Percentiles rank a stretch among this genome's conserved stretches.
phyloP scores from a whole-genome alignment of 1,140 invertebrate genomes.

The Pentalonia nigronervosa region DNA sequence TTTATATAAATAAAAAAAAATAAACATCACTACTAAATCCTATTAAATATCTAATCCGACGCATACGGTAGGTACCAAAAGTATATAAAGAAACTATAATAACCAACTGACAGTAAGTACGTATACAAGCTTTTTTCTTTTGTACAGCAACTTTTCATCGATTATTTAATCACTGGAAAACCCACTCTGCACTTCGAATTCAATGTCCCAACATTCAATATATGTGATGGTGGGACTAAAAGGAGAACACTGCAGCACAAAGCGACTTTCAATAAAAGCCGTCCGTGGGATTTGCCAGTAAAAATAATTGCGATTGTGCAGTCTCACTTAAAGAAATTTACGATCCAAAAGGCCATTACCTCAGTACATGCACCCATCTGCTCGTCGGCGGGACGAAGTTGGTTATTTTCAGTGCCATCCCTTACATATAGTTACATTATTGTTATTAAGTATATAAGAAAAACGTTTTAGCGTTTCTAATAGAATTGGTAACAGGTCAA shows the following conservation, averaged over 20 bases:
- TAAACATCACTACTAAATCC: background rate
- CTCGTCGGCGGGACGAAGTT: background rate
- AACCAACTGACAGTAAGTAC: background rate
- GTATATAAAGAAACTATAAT: constrained; percentile 7
- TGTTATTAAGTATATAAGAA: background rate
- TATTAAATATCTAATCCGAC: background rate
- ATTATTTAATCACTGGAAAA: background rate
- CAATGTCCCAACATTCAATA: background rate
- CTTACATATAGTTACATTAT: background rate
- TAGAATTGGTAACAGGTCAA: background rate
- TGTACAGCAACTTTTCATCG: background rate
- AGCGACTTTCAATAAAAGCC: background rate
- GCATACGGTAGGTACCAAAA: background rate
- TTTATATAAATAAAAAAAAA: no score
- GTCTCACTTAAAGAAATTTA: background rate
- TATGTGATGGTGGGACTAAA: background rate
- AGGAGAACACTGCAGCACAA: background rate
- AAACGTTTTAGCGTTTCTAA: constrained; percentile 17
- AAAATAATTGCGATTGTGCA: constrained; percentile 1
- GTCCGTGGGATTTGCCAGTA: background rate
- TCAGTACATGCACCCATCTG: background rate
- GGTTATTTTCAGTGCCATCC: background rate
- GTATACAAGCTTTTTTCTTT: background rate
- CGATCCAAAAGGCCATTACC: background rate
- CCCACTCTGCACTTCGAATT: background rate